Percentiles rank a stretch among this genome's conserved stretches.
These are phyloP conservation scores for Dryobotodes eremita DNA, from an alignment of 2,888 invertebrate genomes.

Conservation along the genomic window DNA sequence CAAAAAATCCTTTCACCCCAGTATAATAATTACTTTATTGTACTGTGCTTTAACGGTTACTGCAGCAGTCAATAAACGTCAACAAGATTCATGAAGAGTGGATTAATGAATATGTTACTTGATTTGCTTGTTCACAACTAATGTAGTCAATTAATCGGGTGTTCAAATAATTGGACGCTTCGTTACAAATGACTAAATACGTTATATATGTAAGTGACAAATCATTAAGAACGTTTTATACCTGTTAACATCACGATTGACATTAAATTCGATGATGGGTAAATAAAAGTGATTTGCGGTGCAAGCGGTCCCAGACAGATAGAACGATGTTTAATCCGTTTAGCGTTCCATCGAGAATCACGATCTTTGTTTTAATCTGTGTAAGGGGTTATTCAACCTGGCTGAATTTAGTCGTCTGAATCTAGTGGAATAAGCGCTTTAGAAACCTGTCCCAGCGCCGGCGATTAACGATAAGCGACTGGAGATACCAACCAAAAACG, in stretches of 20 bases:
- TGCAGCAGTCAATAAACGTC: neutral
- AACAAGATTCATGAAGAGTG: too few species aligned
- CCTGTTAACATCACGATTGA: neutral
- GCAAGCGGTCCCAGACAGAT: neutral
- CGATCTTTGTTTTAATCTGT: neutral
- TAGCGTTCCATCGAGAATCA: neutral
- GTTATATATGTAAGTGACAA: neutral
- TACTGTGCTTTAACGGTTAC: neutral
- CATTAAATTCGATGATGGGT: neutral
- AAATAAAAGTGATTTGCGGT: neutral
- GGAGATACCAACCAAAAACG: neutral
- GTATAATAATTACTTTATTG: too few species aligned
- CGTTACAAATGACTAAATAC: neutral
- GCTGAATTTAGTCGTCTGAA: constrained; percentile 14
- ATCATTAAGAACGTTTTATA: neutral
- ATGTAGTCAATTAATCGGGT: neutral
- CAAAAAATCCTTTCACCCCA: neutral
- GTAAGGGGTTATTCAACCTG: neutral
- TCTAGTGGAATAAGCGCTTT: neutral
- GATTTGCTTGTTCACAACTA: neutral
- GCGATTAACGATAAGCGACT: neutral
- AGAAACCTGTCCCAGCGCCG: neutral
- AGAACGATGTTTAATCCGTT: neutral
- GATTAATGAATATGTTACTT: too few species aligned
- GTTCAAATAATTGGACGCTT: neutral